Conservation (phyloP, 2,797 vertebrate genomes). For the Crenuchus spilurus region DNA sequence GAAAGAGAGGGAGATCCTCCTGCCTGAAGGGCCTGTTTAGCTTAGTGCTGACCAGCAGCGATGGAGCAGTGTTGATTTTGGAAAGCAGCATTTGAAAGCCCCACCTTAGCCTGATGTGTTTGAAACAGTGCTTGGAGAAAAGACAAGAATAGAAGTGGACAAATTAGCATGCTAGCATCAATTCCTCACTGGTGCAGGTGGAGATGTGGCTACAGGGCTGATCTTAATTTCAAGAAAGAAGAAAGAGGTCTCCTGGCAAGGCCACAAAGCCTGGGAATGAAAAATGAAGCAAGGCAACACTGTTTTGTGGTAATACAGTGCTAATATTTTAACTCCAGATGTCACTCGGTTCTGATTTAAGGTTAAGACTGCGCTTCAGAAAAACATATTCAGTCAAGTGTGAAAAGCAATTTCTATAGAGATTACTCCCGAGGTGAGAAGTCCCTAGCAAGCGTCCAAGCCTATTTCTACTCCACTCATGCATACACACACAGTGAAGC, state of each 20-base stretch:
- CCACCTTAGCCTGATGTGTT: constrained; percentile 33
- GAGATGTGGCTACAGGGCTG: not conserved
- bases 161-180: constrained; percentile 23
- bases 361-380: not conserved
- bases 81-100: constrained; percentile 37
- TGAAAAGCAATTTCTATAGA: not conserved
- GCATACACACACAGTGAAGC: constrained; percentile 13
- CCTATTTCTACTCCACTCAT: constrained; percentile 14
- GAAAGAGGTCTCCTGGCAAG: not conserved
- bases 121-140: constrained; percentile 17
- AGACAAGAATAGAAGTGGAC: constrained; percentile 20
- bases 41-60: constrained; percentile 54
- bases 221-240: constrained; percentile 1
- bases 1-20: constrained; percentile 38
- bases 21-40: constrained; percentile 67
- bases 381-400: constrained; percentile 1
- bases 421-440: constrained; percentile 2
- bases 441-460: not conserved
- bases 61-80: constrained; percentile 46
- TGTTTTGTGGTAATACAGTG: not conserved
- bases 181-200: not conserved
- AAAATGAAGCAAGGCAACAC: not conserved
- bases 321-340: constrained; percentile 1
- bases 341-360: constrained; percentile 8
- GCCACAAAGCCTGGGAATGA: not conserved